phyloP scores from a whole-genome alignment of 92 coral and sea anemone species.

The Metridium senile region DNA sequence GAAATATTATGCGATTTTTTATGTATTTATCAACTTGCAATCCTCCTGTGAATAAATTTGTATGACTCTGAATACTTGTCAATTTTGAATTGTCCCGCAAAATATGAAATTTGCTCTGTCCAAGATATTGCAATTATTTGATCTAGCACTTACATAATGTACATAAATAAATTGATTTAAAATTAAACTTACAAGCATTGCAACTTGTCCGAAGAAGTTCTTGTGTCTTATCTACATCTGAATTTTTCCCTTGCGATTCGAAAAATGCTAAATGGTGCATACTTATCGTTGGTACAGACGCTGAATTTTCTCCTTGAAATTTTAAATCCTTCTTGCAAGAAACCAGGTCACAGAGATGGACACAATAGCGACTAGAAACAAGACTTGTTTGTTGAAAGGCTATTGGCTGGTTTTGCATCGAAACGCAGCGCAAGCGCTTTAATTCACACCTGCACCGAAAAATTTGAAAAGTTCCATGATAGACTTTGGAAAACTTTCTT shows the following conservation, averaged over 20 bases:
- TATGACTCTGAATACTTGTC: too few species aligned
- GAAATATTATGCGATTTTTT: too few species aligned
- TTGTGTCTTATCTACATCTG: neutral
- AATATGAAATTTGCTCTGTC: neutral
- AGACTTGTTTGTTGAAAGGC: neutral
- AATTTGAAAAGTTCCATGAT: neutral
- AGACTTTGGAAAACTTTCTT: too few species aligned
- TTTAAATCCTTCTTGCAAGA: neutral
- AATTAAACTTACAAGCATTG: neutral
- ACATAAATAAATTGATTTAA: neutral
- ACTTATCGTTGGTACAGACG: neutral
- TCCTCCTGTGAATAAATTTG: too few species aligned
- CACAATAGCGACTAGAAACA: neutral
- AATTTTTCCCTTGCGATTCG: constrained; percentile 1
- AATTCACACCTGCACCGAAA: constrained; percentile 8
- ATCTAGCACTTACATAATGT: neutral
- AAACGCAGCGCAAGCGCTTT: neutral
- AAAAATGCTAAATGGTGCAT: constrained; percentile 16
- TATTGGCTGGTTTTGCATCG: neutral
- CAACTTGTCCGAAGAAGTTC: neutral
- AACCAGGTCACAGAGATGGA: neutral
- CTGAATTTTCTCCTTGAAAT: too few species aligned
- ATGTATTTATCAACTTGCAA: too few species aligned
- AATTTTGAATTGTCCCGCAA: neutral
- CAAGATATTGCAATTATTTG: neutral